Base-by-base conservation (phyloP, 2,888 invertebrate species). In the Macrophya annulata region DNA sequence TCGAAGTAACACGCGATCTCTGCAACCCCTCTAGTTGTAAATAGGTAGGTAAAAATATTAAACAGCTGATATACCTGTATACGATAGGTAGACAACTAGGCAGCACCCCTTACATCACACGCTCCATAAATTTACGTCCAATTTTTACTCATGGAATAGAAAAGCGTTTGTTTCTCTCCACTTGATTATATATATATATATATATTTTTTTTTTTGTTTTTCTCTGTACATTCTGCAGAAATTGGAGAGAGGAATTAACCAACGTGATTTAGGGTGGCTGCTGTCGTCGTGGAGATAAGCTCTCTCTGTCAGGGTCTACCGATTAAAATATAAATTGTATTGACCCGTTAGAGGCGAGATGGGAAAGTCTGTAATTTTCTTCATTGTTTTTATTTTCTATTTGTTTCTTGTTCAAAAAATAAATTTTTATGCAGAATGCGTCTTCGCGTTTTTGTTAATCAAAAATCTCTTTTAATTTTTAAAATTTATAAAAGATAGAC, bases 261-360 rank as follows among this genome's bases (percentile, higher is more conserved):
- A 31, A 37, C 31, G 55, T n/a, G 55, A 55, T 55, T 4, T 37
- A 51, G 77, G 51, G 31, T 43, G 81, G 43, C 81, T n/a, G 40
- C 91, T 91, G 91, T 89, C 89, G 88, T 89, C 89, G 89, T 88
- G 88, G 89, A 90, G 92, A 92, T 92, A 91, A 91, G 85, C 79
- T 82, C 45, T 82, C 45, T 81, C 85, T 45, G 17, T 31, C 71
- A 45, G 40, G 71, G 84, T 59, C 84, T n/a, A 25, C 37, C 84
- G 86, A 87, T 86, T 76, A 85, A 85, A 85, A 87, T 87, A 85
- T 85, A 85, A 87, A 86, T 85, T 86, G 86, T 77, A 45, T 43
- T 12, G 45, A 74, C 72, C 45, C n/a, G 72, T 45, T 21, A n/a
- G 72, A 31, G 8, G 17, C 31, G 43, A 72, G 72, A n/a, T n/a